Base-by-base conservation (phyloP, 2,797 vertebrate species). In the Chromobotia macracanthus region DNA sequence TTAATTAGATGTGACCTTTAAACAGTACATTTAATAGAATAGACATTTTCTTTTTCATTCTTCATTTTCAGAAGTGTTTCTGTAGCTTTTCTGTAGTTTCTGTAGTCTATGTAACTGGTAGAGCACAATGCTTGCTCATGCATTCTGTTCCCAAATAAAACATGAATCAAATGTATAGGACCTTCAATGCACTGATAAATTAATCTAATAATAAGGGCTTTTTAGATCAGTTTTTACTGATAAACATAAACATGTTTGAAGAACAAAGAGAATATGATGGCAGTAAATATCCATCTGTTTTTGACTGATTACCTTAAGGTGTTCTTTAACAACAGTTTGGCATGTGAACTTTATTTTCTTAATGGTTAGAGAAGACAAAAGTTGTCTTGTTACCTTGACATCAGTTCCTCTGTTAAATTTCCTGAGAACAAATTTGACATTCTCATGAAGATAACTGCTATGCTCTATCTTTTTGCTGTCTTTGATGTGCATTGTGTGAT, bases 341-440 rank as follows among this genome's bases (percentile, higher is more conserved):
- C 35, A 61, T 38, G 38, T 67, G 50, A 60, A 50, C 58, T 71
- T 38, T 31, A 12, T 12, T 50, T 7, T 12, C 21, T 18, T 2
- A 25, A 73, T n/a, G 46, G 63, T 74, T 18, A 56, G n/a, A 63
- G 18, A 61, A 21, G 61, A 51, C 50, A 51, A 65, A 41, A 35
- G 13, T 51, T n/a, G 8, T 63, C 13, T 41, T n/a, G 25, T 21
- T 74, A 50, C 55, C 28, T 41, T 41, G 67, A 51, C 9, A 8
- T 19, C 11, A 31, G 8, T 12, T 48, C 16, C 7, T 19, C 41
- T 28, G 25, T 41, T 38, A 2, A 66, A 64, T 72, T 68, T 55
- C 55, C 76, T 2, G 18, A 78, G 51, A 75, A 19, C 51, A 75
- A 72, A 67, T 48, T 3, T 53, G 58, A 69, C 73, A 60, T 72